Base-by-base conservation (phyloP, 2,797 vertebrate species). In the Lagodon rhomboides region DNA sequence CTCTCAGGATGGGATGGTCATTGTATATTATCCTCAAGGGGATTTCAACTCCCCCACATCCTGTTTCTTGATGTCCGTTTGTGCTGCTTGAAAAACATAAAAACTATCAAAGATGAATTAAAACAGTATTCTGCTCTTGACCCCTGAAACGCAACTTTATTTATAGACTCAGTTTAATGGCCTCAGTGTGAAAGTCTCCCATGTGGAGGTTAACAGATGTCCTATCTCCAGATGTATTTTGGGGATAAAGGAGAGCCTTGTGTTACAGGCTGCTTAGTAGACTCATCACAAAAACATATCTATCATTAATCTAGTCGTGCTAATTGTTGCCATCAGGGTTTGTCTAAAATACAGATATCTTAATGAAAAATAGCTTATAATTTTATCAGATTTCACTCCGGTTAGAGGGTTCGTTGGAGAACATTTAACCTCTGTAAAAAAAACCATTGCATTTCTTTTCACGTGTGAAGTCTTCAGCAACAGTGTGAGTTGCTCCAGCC, bases 41-140 rank as follows among this genome's bases (percentile, higher is more conserved):
- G 87, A 83, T 71, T 78, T 79, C 12, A 83, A 90, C 84, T 92
- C 92, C 89, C 92, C 68, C 73, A 69, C 88, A 82, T 93, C 94
- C 92, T 93, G 91, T 93, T 86, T 87, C 82, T 61, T 71, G 23
- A 78, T 77, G 66, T 88, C 17, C 20, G 25, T 74, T 79, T 66
- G 68, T 85, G 62, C 69, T 77, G 66, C 78, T 89, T 65, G 46
- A 84, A 85, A 77, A 69, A 41, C 5, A 27, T 53, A 44, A 79
- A 80, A 82, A 70, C 50, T 79, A 38, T 84, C 64, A 84, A 61
- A 62, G 67, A 54, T 58, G 38, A 67, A 64, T 73, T 46, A 65
- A 34, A 67, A 75, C 30, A 3, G 54, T 67, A 74, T 75, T 73
- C 77, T 56, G 43, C 9, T 56, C 20, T 56, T 87, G 85, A 87